Evolutionary conservation across 1,140 invertebrate species (phyloP), one percentile per base, ranked within the genome.

Genomic region (Batillaria attramentaria): DNA sequence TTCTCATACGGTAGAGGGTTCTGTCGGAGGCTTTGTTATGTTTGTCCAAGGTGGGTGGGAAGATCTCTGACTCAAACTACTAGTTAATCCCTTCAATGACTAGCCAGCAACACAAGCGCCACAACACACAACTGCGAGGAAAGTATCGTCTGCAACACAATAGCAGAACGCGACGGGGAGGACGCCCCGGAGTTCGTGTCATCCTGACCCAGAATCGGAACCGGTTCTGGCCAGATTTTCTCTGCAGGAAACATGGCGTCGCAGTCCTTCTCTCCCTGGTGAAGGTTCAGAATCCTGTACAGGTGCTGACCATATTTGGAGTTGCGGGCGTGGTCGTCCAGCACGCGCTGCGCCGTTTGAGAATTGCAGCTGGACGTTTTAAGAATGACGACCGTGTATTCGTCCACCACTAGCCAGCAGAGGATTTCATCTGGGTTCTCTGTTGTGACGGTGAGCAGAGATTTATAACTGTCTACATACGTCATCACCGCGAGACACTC

Each of bases 401-500:
- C 54, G 37, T 65, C 39, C 18, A 75, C 57, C 24, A 75, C 73
- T 1, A 75, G 37, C 73, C 73, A 75, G 73, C 73, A 75, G 35
- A 75, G 73, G 37, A 75, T 42, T 28, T 75, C 73, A 1, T 42
- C 20, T 20, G 73, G 73, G 10, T 75, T 31, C 24, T 42, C 37
- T 20, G 73, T 42, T 24, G 73, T 62, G 35, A 75, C 73, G 5
- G 73, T 75, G 54, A 75, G 57, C 50, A 75, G 8, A 2, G 73
- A 75, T 31, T 75, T 65, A n/a, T 75, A 75, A 33, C 50, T 75
- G 73, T 75, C 73, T 24, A 62, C 57, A 54, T 75, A 75, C 18
- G 72, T 75, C 72, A 75, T 62, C 20, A 75, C 72, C 24, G 73
- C 54, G 0, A 75, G 73, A n/a, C 73, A 75, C 24, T 75, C 54